phyloP scores from a whole-genome alignment of 2,888 invertebrate genomes.

The Drosophila nigricruria region DNA sequence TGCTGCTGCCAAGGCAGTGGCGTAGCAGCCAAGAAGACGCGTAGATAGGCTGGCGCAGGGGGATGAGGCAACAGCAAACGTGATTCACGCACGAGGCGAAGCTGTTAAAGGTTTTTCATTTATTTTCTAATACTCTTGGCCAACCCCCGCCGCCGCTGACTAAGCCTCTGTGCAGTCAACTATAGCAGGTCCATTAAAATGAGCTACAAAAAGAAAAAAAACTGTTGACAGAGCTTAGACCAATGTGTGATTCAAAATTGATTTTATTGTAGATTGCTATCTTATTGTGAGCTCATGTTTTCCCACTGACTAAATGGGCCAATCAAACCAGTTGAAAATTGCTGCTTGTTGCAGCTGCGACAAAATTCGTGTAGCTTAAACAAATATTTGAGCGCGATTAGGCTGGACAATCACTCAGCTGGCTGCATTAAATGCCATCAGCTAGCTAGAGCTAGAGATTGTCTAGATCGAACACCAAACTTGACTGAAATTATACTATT shows the following conservation, averaged over 20 bases:
- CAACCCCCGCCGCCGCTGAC: background rate
- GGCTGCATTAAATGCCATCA: constrained; percentile 43
- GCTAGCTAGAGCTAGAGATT: constrained; percentile 1
- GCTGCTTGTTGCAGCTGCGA: constrained; percentile 34
- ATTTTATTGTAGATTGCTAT: constrained; percentile 56
- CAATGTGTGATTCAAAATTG: constrained; percentile 58
- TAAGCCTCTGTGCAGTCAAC: constrained; percentile 29
- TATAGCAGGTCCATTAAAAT: constrained; percentile 3
- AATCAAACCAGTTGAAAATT: constrained; percentile 41
- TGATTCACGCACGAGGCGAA: constrained; percentile 18
- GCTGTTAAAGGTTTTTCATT: background rate
- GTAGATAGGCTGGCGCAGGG: background rate
- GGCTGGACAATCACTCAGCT: constrained; percentile 42
- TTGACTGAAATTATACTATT: constrained; percentile 68
- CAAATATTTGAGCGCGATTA: constrained; percentile 47
- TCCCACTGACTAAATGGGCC: constrained; percentile 64
- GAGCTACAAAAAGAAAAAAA: constrained; percentile 4
- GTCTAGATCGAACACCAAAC: constrained; percentile 10
- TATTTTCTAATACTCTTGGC: background rate
- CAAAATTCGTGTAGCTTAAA: constrained; percentile 30
- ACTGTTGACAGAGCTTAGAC: constrained; percentile 36
- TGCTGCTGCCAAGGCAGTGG: constrained; percentile 9
- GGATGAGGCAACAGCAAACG: background rate
- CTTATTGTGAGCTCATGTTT: constrained; percentile 59
- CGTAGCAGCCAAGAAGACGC: constrained; percentile 6